Conservation (phyloP, 1,140 invertebrate species). For the Antheraea pernyi region DNA sequence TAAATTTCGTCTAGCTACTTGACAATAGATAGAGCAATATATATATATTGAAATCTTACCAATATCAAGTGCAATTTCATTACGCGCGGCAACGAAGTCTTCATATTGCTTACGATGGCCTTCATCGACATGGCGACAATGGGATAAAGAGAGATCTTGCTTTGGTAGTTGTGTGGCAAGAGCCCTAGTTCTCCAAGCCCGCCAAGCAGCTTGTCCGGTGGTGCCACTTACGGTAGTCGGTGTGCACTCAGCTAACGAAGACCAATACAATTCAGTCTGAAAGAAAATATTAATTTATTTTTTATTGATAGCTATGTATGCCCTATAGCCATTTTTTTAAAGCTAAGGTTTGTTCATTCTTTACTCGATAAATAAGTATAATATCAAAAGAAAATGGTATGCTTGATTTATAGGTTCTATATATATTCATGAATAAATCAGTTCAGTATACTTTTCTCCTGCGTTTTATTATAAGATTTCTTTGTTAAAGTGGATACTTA, state of each 20-base stretch:
- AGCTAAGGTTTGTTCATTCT: too few species aligned
- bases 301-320: too few species aligned
- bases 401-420: too few species aligned
- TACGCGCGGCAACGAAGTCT: conserved; percentile 94
- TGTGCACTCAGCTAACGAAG: conserved; percentile 54
- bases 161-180: conserved; percentile 94
- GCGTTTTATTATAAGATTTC: too few species aligned
- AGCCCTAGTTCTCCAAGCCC: conserved; percentile 60
- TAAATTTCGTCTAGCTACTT: conserved; percentile 31
- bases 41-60: conserved; percentile 78
- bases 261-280: conserved; percentile 80
- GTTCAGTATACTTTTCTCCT: too few species aligned
- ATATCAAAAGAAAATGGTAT: too few species aligned
- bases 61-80: conserved; percentile 97
- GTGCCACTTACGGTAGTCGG: conserved; percentile 82
- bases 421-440: too few species aligned
- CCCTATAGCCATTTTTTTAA: too few species aligned
- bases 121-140: conserved; percentile 92
- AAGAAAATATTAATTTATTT: conserved; percentile 31
- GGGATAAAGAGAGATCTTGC: conserved; percentile 94
- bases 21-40: conserved; percentile 42
- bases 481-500: too few species aligned
- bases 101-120: conserved; percentile 88
- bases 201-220: conserved; percentile 85
- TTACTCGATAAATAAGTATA: too few species aligned